Evolutionary conservation across 2,113 vertebrate species (phyloP), one percentile per base, ranked within the genome.

Genomic region (Tauraco erythrolophus): DNA sequence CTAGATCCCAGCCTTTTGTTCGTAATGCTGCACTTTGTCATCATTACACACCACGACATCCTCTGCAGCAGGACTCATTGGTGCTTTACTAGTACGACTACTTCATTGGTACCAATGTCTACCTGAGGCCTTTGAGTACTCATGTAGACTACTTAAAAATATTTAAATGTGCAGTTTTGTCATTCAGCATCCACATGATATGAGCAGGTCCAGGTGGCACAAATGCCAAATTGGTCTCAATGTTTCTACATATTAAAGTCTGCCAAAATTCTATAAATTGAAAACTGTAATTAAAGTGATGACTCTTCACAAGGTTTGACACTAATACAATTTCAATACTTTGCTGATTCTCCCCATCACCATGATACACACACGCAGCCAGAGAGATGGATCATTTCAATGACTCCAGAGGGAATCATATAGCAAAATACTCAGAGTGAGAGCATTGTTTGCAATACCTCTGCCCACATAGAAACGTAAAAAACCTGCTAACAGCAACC

Each of bases 81-180:
- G 25, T n/a, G 22, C 24, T 76, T 65, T 25, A 35, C 28, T 25
- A 41, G 27, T 51, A 56, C 33, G 10, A 66, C n/a, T 37, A 12
- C 25, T 48, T 21, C 53, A 43, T 2, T 53, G 54, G 15, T 64
- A 41, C 31, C 60, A 51, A 1, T 5, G 15, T 53, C 53, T 84
- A 65, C 39, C 69, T 3, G 2, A 75, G 8, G 30, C 19, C 48
- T 65, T 25, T 19, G 14, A 79, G 25, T 71, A 57, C 24, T 48
- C 19, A 19, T 1, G 3, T 0, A 48, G 25, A 43, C 19, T 27
- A 41, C 46, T 74, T 51, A 7, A n/a, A 88, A 84, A n/a, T 2
- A 78, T 2, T 27, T 41, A 45, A 48, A 50, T 7, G 17, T 31
- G 19, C 30, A 15, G 35, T 54, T 58, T 12, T 82, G 61, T 57